Conservation (phyloP, 2,113 vertebrate genomes). For the Arvicanthis niloticus region DNA sequence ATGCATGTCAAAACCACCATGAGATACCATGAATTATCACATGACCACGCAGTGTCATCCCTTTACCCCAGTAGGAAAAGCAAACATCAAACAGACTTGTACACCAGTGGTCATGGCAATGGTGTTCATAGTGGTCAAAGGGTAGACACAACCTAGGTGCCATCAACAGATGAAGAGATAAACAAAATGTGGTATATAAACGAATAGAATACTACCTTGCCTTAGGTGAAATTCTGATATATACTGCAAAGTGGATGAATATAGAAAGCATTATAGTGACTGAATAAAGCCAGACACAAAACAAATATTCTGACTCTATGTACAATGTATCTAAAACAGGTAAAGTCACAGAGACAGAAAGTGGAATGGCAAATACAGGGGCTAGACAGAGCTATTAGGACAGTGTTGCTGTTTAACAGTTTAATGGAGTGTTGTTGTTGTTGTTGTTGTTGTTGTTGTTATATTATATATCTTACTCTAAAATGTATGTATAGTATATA, state of each 20-base stretch:
- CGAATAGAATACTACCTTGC: neutral
- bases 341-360: neutral
- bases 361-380: neutral
- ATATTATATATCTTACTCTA: neutral
- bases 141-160: neutral
- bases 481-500: neutral
- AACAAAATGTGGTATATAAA: neutral
- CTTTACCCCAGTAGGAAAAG: neutral
- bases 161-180: neutral
- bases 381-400: neutral
- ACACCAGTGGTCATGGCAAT: neutral
- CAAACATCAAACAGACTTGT: neutral
- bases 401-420: neutral
- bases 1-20: neutral
- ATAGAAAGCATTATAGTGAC: neutral
- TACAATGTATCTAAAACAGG: neutral
- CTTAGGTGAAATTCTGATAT: constrained; percentile 8
- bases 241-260: neutral
- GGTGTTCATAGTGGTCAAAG: neutral
- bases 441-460: neutral
- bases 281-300: neutral
- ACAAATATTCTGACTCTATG: neutral
- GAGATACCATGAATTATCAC: neutral
- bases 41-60: neutral
- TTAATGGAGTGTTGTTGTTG: neutral